These are phyloP conservation scores for Chesias legatella DNA, from an alignment of 2,888 invertebrate species.

Conservation along the genomic window DNA sequence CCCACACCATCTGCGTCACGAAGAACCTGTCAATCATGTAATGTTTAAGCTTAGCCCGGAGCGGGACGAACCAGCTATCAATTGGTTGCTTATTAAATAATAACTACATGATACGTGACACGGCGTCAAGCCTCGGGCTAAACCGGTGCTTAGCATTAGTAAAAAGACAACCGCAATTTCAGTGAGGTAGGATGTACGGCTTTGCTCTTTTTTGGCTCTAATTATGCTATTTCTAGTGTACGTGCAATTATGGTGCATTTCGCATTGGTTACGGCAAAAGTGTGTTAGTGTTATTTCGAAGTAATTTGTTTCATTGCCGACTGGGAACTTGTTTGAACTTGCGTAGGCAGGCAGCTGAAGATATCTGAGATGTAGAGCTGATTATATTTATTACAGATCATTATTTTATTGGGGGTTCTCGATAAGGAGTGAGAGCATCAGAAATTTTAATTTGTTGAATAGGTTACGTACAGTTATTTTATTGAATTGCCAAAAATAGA, in stretches of 20 bases:
- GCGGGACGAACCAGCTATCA: slow-evolving; percentile 27
- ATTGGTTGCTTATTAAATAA: slow-evolving; percentile 29
- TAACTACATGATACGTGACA: slow-evolving; percentile 25
- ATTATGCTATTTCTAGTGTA: slow-evolving; percentile 9
- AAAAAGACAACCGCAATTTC: slow-evolving; percentile 11
- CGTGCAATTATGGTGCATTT: slow-evolving; percentile 4
- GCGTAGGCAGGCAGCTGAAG: slow-evolving; percentile 2
- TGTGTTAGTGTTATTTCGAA: slow-evolving; percentile 5
- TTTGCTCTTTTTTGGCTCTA: slow-evolving; percentile 12
- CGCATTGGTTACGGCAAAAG: slow-evolving; percentile 2
- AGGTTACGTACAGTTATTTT: no score
- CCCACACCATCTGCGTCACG: slow-evolving; percentile 17
- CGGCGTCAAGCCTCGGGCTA: slow-evolving; percentile 19
- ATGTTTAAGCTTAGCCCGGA: slow-evolving; percentile 23
- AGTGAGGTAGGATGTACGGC: slow-evolving; percentile 9
- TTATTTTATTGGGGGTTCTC: no score
- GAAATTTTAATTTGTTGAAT: no score
- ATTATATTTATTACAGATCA: no score
- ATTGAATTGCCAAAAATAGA: no score
- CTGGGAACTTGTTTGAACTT: slow-evolving; percentile 1
- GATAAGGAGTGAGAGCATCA: no score
- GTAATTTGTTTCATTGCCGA: slow-evolving; percentile 4
- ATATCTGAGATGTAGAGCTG: background rate
- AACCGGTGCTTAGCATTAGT: slow-evolving; percentile 19
- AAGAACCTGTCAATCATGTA: slow-evolving; percentile 25